Conservation (phyloP, 2,888 invertebrate genomes). For the Ectropis crepuscularia region DNA sequence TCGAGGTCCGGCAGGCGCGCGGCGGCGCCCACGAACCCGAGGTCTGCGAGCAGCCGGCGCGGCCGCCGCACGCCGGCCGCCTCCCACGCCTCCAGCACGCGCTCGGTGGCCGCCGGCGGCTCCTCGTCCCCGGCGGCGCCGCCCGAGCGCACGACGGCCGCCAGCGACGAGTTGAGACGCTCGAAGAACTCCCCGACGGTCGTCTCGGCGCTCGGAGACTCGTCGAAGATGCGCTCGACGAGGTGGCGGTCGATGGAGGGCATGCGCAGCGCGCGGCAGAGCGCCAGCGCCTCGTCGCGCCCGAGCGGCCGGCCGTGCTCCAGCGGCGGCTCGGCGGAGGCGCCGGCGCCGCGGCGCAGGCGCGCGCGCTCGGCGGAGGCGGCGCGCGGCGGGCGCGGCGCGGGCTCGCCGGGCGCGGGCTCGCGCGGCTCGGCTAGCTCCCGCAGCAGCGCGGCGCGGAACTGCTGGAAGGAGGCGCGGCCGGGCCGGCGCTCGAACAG, state of each 20-base stretch:
- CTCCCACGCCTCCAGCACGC: conserved; percentile 90
- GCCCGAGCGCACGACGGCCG: conserved; percentile 61
- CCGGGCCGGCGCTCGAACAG: conserved; percentile 77
- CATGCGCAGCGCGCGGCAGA: conserved; percentile 73
- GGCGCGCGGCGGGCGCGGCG: conserved; percentile 45
- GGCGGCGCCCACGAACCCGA: conserved; percentile 86
- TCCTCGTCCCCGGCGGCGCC: conserved; percentile 51
- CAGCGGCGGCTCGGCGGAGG: conserved; percentile 46
- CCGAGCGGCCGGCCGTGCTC: conserved; percentile 69
- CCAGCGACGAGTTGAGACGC: conserved; percentile 65
- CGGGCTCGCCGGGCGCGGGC: conserved; percentile 43
- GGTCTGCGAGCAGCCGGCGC: conserved; percentile 86
- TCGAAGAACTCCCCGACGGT: conserved; percentile 79
- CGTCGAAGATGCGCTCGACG: conserved; percentile 68
- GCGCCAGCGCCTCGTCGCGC: conserved; percentile 63
- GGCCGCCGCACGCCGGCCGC: conserved; percentile 87
- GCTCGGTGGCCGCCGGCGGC: conserved; percentile 67
- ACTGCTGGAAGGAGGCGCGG: conserved; percentile 88
- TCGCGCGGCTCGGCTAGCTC: conserved; percentile 85
- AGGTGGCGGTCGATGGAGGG: conserved; percentile 65
- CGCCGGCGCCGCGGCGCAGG: conserved; percentile 61
- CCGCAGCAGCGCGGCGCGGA: conserved; percentile 90
- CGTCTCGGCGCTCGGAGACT: conserved; percentile 56
- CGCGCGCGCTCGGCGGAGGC: conserved; percentile 41
- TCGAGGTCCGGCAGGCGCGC: conserved; percentile 87